A percentile compares a stretch with the other conserved stretches of the same genome.
These are phyloP conservation scores for Notiomystis cincta DNA, from an alignment of 2,113 vertebrate genomes.

Conservation along the genomic window DNA sequence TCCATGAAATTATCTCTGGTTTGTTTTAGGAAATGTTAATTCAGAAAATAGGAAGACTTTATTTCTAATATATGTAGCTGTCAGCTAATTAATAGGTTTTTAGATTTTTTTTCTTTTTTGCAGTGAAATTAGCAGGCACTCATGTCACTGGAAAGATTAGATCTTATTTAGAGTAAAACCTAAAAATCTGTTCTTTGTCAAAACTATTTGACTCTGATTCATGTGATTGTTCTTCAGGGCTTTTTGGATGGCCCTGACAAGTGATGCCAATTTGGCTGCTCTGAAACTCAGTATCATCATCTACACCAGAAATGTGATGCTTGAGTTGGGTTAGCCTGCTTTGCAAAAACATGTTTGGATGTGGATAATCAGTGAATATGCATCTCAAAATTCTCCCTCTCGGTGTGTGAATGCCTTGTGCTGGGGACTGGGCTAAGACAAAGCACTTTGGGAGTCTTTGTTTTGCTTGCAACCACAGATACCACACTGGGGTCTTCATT, in stretches of 20 bases:
- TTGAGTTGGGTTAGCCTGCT: neutral
- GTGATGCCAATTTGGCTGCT: neutral
- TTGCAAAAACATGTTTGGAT: neutral
- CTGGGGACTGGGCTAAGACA: neutral
- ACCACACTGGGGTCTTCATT: neutral
- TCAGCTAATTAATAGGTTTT: neutral
- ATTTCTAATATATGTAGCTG: neutral
- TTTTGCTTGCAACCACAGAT: neutral
- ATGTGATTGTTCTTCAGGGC: neutral
- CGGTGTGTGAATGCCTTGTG: neutral
- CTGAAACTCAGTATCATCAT: fast-evolving
- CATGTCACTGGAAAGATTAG: neutral
- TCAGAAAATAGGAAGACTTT: neutral
- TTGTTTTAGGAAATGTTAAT: neutral
- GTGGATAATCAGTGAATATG: neutral
- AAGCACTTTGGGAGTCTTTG: neutral
- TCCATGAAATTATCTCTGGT: neutral
- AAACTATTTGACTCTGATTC: neutral
- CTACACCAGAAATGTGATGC: neutral
- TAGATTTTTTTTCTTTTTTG: neutral
- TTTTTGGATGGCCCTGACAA: neutral
- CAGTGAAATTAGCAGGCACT: neutral
- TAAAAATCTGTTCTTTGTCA: neutral
- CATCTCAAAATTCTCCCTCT: neutral
- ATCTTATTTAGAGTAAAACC: neutral